Base-by-base conservation (phyloP, 2,888 invertebrate genomes). In the Yponomeuta evonymella region DNA sequence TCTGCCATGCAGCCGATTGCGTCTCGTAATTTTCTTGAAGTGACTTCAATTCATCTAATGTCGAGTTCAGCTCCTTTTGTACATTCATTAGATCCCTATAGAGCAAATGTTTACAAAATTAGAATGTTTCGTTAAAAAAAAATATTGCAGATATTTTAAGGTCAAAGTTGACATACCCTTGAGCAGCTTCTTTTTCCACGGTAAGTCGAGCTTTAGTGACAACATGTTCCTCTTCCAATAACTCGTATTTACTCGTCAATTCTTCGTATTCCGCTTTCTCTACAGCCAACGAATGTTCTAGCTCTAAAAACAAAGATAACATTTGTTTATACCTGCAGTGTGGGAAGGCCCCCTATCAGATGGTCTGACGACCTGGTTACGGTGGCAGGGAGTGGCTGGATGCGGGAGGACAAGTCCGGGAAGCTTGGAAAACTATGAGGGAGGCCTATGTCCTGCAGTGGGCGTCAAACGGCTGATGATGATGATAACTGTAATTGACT, bases 181-280 rank as follows among this genome's bases (percentile, higher is more conserved):
- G 95, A 15, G 97, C 90, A 77, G 95, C 94, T 87, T 97, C 96
- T 80, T 96, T 97, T 82, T 97, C 96, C 71, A 95, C 95, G 5
- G 96, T 96, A 4, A 97, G 88, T 81, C 96, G 95, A 9, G 96
- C 95, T 86, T 97, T 97, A 73, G 96, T 95, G 0, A 96, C 94
- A 0, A 97, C 96, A 76, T 96, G 96, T 79, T 97, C 97, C 82
- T 97, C 97, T 81, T 96, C 96, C 62, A 98, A 86, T 73, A 95
- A 93, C 83, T 97, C 97, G 86, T 97, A 97, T 84, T 96, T 97
- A 29, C 94, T 93, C 48, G 96, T 97, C 71, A 98, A 89, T 77
- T 96, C 96, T 69, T 96, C 95, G 81, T 96, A 96, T 75, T 96
- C 96, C 74, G 95, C 95, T 74, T 94, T 94, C 81, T 96, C 95